Conservation (phyloP, 2,888 invertebrate species). For the Caenorhabditis sp. region DNA sequence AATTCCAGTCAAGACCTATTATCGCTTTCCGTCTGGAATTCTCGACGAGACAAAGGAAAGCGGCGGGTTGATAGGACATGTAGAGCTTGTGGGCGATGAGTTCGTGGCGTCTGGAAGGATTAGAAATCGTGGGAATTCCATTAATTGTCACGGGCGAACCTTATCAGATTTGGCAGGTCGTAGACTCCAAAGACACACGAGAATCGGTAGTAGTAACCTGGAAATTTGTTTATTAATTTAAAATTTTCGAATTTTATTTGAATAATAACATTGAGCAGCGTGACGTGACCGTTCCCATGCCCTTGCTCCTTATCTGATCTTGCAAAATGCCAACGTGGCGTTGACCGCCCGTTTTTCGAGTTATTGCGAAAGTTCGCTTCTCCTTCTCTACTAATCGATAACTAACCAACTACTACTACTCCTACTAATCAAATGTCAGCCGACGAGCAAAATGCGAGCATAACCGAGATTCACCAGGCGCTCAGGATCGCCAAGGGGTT, state of each 20-base stretch:
- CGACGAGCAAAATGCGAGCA: neutral
- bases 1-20: neutral
- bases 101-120: slow-evolving; percentile 51
- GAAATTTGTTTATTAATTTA: neutral
- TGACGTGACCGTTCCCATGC: neutral
- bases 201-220: slow-evolving; percentile 60
- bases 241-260: neutral
- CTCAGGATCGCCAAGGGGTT: neutral
- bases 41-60: slow-evolving; percentile 62
- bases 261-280: neutral
- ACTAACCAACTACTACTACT: neutral
- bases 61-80: slow-evolving; percentile 63
- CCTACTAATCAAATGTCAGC: neutral
- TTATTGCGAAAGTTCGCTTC: neutral
- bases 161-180: slow-evolving; percentile 48
- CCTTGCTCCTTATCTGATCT: neutral
- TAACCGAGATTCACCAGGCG: neutral
- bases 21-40: slow-evolving; percentile 26
- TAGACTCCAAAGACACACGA: slow-evolving; percentile 63
- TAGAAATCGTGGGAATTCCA: neutral
- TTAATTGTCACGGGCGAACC: too few species aligned
- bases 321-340: neutral
- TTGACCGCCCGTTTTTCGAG: neutral
- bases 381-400: neutral
- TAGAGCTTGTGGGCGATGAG: slow-evolving; percentile 67